Conservation (phyloP, 2,113 vertebrate genomes). For the Paradoxurus hermaphroditus region DNA sequence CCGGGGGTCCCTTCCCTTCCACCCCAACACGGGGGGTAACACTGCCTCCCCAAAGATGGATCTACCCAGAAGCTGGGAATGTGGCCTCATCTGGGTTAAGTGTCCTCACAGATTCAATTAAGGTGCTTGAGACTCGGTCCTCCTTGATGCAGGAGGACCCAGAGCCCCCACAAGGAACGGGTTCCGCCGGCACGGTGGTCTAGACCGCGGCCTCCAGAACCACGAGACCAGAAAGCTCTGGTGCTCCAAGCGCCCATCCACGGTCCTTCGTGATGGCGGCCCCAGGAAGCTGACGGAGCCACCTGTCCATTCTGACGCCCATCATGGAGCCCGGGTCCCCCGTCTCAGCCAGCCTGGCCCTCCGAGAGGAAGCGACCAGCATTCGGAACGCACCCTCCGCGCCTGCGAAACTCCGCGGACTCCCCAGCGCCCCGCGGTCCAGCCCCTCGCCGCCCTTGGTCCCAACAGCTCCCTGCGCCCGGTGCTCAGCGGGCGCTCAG, state of each 20-base stretch:
- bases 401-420: accelerated
- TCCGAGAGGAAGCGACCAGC: accelerated
- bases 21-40: not conserved
- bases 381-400: accelerated
- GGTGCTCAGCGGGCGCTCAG: not conserved
- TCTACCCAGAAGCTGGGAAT: not conserved
- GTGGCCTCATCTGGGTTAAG: accelerated
- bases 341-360: accelerated
- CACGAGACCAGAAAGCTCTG: accelerated
- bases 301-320: accelerated
- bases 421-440: accelerated
- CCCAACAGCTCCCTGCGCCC: accelerated
- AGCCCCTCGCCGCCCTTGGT: no score
- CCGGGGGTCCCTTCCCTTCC: accelerated
- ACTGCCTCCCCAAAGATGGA: not conserved
- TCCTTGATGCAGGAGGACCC: not conserved
- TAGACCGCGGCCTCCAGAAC: not conserved
- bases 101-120: accelerated
- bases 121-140: not conserved
- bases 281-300: not conserved
- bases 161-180: not conserved
- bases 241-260: accelerated
- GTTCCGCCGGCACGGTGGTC: accelerated
- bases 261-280: accelerated
- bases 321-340: accelerated